Percentiles rank a stretch among this genome's conserved stretches.
phyloP scores from a whole-genome alignment of 2,888 invertebrate genomes.

The Phlogophora meticulosa region DNA sequence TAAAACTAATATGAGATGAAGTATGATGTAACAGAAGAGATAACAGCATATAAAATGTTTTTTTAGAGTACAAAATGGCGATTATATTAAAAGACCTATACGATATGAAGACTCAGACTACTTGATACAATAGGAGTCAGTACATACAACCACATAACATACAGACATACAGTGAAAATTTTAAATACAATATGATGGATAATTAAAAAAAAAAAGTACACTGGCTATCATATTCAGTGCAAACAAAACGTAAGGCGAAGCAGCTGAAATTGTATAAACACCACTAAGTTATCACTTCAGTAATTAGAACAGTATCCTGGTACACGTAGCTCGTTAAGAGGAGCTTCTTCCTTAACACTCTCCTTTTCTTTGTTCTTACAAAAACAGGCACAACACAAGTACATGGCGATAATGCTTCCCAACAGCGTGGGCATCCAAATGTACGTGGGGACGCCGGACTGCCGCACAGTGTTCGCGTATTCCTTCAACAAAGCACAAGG shows the following conservation, averaged over 20 bases:
- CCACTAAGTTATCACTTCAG: slow-evolving; percentile 35
- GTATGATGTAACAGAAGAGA: background rate
- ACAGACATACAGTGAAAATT: background rate
- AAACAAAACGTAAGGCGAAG: slow-evolving; percentile 4
- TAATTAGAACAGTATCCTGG: slow-evolving; percentile 77
- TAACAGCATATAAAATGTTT: background rate
- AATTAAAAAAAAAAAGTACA: slow-evolving; percentile 6
- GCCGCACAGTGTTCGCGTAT: slow-evolving; percentile 83
- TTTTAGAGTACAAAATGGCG: background rate
- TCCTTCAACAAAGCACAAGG: slow-evolving; percentile 82
- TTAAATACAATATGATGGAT: slow-evolving; percentile 15
- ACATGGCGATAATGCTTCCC: slow-evolving; percentile 75
- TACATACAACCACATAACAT: background rate
- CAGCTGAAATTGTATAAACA: slow-evolving; percentile 13
- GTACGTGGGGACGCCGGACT: slow-evolving; percentile 81
- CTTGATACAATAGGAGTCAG: background rate
- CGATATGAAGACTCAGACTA: slow-evolving; percentile 16
- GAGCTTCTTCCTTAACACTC: slow-evolving; percentile 72
- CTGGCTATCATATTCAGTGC: background rate
- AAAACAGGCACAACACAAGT: slow-evolving; percentile 78
- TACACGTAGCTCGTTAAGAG: slow-evolving; percentile 74
- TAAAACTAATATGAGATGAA: slow-evolving; percentile 14
- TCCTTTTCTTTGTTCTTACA: slow-evolving; percentile 75
- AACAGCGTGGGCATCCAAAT: slow-evolving; percentile 83
- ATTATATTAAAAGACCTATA: background rate